Evolutionary conservation across 2,797 vertebrate genomes (phyloP), one percentile per base, ranked within the genome.

Genomic region (Synaphobranchus kaupii): DNA sequence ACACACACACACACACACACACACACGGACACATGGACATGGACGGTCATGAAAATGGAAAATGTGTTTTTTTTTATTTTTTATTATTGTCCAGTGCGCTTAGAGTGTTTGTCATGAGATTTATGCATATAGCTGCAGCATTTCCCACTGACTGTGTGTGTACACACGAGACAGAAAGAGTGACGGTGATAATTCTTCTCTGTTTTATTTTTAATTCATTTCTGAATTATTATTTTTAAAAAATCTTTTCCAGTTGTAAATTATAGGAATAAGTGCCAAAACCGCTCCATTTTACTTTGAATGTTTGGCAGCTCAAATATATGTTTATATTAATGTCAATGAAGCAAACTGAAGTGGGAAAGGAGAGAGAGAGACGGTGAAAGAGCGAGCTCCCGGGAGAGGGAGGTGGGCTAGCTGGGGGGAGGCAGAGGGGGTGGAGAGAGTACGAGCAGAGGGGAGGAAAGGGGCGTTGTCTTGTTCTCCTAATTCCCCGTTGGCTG

Each of bases 401-500:
- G 71, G 17, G 71, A 76, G 20, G 13, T 44, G 13, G 31, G 31
- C 4, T 44, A 76, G 71, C 34, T 50, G 20, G 78, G 10, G 63
- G 63, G 8, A 39, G 47, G 12, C 2, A n/a, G 86, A 48, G 86
- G 80, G 85, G 88, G 90, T 90, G 88, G 88, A 89, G 90, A 87
- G 90, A 47, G 47, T 3, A 39, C 31, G 90, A 91, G 89, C 89
- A 89, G 83, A 89, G 25, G 48, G 87, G 92, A 92, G 93, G 92
- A 93, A 94, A 94, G 95, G 95, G 95, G 94, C 95, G 95, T 95
- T 93, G 90, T 94, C 94, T 90, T 93, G 92, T 94, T 93, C 93
- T 92, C 95, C 94, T 93, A 94, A 93, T 94, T 95, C 95, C 94
- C 89, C 91, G 92, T 94, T 91, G 44, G 78, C 78, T 50, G 78